Percentiles rank a stretch among this genome's conserved stretches.
Conservation (phyloP, 2,113 vertebrate genomes). For the Donacobius atricapilla region DNA sequence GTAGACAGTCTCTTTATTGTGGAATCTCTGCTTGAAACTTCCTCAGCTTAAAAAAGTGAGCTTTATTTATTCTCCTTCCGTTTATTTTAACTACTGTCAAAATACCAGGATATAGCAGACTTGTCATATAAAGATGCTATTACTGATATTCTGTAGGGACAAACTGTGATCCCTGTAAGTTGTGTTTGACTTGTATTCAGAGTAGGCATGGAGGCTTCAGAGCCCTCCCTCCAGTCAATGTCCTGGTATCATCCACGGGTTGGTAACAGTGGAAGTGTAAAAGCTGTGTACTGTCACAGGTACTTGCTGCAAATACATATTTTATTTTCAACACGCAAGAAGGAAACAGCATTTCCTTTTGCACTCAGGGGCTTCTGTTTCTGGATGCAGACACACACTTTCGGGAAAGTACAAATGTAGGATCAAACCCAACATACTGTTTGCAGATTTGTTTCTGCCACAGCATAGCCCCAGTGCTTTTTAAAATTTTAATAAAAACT, state of each 20-base stretch:
- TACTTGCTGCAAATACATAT: not conserved
- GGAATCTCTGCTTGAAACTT: not conserved
- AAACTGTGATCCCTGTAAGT: not conserved
- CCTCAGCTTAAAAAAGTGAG: not conserved
- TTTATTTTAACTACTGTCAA: not conserved
- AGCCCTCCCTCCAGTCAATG: fast-evolving
- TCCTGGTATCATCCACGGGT: fast-evolving
- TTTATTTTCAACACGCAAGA: not conserved
- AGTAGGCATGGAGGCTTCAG: not conserved
- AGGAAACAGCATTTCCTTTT: not conserved
- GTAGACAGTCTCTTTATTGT: not conserved
- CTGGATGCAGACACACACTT: fast-evolving
- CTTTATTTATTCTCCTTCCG: not conserved
- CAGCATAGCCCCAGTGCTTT: not conserved
- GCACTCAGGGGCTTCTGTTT: not conserved
- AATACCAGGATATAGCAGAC: not conserved
- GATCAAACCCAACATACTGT: not conserved
- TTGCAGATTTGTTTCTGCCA: not conserved
- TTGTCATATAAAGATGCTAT: not conserved
- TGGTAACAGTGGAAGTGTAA: not conserved
- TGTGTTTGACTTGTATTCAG: not conserved
- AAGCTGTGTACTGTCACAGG: not conserved
- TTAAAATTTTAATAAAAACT: not conserved
- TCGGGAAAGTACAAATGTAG: not conserved
- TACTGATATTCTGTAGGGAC: not conserved